Percentiles rank a stretch among this genome's conserved stretches.
Conservation (phyloP, 2,888 invertebrate species). For the Tachina lurida region DNA sequence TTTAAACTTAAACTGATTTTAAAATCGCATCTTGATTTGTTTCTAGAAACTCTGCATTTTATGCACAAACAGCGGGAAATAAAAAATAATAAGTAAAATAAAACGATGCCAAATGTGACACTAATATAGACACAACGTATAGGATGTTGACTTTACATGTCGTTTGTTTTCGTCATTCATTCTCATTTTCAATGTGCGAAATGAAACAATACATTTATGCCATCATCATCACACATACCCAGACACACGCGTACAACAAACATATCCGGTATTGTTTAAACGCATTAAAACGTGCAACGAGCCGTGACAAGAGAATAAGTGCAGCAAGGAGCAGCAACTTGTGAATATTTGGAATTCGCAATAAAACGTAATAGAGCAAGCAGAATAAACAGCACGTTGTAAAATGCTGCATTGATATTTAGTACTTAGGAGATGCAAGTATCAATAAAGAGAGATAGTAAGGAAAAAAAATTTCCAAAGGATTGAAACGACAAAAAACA, state of each 20-base stretch:
- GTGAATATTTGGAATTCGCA: constrained; percentile 35
- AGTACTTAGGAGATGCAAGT: constrained; percentile 10
- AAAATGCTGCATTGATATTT: constrained; percentile 37
- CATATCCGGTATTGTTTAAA: constrained; percentile 68
- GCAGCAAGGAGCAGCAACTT: constrained; percentile 27
- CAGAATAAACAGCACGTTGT: constrained; percentile 30
- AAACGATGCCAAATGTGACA: constrained; percentile 57
- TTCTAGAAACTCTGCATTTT: constrained; percentile 22
- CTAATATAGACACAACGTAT: constrained; percentile 60
- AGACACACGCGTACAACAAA: constrained; percentile 48
- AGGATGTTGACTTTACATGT: constrained; percentile 53
- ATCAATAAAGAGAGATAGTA: background rate
- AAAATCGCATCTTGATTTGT: background rate
- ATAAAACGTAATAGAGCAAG: constrained; percentile 27
- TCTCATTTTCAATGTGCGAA: constrained; percentile 32
- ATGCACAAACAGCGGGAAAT: background rate
- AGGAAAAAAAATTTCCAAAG: background rate
- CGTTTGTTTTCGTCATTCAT: constrained; percentile 12
- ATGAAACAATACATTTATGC: constrained; percentile 12
- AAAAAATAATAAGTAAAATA: constrained; percentile 18
- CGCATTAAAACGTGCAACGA: constrained; percentile 66
- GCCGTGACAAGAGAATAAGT: constrained; percentile 45
- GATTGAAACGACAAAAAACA: constrained; percentile 4
- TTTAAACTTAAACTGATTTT: too few species aligned
- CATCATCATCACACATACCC: background rate